These are phyloP conservation scores for Neopelma chrysocephalum DNA, from an alignment of 2,797 vertebrate species.

Conservation along the genomic window DNA sequence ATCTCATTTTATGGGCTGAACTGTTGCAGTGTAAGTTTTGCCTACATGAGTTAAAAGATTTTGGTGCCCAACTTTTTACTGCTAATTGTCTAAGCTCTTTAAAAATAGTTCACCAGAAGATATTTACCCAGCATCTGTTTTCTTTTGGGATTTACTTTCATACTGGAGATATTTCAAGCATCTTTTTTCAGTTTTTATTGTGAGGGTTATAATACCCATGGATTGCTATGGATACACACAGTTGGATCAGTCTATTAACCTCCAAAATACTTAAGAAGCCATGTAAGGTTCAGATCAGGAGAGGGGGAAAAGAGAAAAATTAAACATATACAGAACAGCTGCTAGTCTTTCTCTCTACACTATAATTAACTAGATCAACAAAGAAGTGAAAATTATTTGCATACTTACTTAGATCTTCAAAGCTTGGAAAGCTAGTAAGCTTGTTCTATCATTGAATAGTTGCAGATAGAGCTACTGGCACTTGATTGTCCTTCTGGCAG, in stretches of 20 bases:
- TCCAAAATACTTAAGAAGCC: not conserved
- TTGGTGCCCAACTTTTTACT: not conserved
- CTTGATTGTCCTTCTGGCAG: not conserved
- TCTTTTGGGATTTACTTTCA: not conserved
- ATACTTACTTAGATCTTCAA: not conserved
- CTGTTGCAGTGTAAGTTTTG: not conserved
- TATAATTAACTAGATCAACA: not conserved
- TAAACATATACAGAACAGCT: not conserved
- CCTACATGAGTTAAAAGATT: not conserved
- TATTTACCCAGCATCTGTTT: not conserved
- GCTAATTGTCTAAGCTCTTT: not conserved
- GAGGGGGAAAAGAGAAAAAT: not conserved
- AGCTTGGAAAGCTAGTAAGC: not conserved
- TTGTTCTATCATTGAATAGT: not conserved
- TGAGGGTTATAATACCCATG: not conserved
- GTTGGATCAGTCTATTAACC: not conserved
- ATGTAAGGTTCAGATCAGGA: not conserved
- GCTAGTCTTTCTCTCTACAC: not conserved
- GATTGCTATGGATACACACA: not conserved
- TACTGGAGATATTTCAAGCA: not conserved
- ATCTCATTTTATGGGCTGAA: not conserved
- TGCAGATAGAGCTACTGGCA: not conserved
- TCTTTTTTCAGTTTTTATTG: not conserved
- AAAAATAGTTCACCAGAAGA: not conserved
- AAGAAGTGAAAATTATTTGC: not conserved